Percentiles rank a stretch among this genome's conserved stretches.
Evolutionary conservation across 2,888 invertebrate genomes (phyloP).

Genomic region (Eilema sororculum): DNA sequence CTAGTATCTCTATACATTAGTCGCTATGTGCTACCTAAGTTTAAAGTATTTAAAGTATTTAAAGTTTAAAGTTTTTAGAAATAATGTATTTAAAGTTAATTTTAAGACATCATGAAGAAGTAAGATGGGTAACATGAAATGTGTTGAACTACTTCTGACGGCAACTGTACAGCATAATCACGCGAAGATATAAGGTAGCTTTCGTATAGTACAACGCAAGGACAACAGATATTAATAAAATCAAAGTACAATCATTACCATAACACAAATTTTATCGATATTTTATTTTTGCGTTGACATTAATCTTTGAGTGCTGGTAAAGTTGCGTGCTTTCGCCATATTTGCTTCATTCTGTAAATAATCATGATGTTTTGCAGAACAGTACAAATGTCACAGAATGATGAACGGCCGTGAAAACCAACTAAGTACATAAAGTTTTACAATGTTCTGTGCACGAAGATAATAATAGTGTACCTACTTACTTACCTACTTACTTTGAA

Average conservation of each 20-base stretch:
- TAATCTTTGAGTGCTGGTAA: background rate
- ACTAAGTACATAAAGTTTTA: constrained; percentile 25
- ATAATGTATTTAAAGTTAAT: too few relatives aligned
- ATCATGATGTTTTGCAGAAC: constrained; percentile 58
- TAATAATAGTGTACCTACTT: background rate
- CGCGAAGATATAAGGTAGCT: too few relatives aligned
- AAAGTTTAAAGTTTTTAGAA: too few relatives aligned
- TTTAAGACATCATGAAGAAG: too few relatives aligned
- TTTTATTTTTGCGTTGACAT: background rate
- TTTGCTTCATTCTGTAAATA: constrained; percentile 42
- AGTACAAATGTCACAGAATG: constrained; percentile 62
- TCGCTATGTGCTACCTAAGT: too few relatives aligned
- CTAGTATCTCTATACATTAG: too few relatives aligned
- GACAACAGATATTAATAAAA: background rate
- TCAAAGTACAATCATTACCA: background rate
- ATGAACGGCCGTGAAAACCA: constrained; percentile 50
- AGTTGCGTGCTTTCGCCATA: constrained; percentile 31
- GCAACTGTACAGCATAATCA: too few relatives aligned
- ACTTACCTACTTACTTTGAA: too few relatives aligned
- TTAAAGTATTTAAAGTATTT: too few relatives aligned
- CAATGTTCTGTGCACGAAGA: constrained; percentile 12
- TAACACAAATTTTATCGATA: background rate
- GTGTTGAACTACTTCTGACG: too few relatives aligned
- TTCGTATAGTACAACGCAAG: background rate
- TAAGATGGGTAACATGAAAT: too few relatives aligned